These are phyloP conservation scores for Oreochromis mossambicus DNA, from an alignment of 2,797 vertebrate genomes.

Conservation along the genomic window DNA sequence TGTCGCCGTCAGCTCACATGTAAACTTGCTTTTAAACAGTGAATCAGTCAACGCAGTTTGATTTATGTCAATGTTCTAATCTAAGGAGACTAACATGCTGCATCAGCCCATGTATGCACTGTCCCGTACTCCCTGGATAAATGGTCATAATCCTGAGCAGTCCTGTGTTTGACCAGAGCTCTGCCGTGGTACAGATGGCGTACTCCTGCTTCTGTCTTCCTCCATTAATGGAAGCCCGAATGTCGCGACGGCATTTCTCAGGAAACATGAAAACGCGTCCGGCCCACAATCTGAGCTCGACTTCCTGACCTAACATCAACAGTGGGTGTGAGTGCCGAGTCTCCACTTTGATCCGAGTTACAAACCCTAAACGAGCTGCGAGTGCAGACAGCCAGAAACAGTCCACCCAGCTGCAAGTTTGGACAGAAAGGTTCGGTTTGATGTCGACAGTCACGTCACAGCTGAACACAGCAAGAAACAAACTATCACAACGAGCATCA, in stretches of 20 bases:
- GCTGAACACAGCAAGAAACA: neutral
- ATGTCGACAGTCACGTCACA: neutral
- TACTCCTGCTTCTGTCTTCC: neutral
- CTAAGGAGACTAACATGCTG: neutral
- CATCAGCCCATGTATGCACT: neutral
- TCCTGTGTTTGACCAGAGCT: neutral
- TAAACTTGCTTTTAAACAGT: neutral
- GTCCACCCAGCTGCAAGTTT: neutral
- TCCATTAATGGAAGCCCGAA: rapidly evolving
- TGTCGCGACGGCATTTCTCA: neutral
- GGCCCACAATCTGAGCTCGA: neutral
- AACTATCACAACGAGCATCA: rapidly evolving
- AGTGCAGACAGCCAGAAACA: neutral
- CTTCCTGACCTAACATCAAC: rapidly evolving
- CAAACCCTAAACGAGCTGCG: neutral
- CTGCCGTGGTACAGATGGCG: rapidly evolving
- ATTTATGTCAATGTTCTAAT: neutral
- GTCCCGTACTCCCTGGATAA: rapidly evolving
- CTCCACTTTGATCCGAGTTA: neutral
- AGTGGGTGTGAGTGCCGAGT: rapidly evolving
- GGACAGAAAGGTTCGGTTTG: neutral
- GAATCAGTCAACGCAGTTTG: rapidly evolving
- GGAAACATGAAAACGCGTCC: rapidly evolving
- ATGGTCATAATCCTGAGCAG: rapidly evolving
- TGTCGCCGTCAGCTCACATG: rapidly evolving